Conservation (phyloP, 2,888 invertebrate species). For the Folsomia candida region DNA sequence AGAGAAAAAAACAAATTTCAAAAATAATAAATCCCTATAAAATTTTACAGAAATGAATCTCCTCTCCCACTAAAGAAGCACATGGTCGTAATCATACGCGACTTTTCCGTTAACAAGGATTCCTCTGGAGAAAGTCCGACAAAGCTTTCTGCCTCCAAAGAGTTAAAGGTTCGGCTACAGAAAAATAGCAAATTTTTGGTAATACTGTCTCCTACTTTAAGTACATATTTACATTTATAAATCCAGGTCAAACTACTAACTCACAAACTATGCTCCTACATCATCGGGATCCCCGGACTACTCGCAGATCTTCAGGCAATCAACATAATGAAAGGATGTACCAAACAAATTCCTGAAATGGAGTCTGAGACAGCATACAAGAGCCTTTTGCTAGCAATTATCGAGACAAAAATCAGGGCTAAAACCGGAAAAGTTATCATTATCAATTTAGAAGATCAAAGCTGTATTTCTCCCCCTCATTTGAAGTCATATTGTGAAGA, state of each 20-base stretch:
- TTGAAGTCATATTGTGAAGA: not conserved
- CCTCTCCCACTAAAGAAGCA: too few species aligned
- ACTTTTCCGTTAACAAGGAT: too few species aligned
- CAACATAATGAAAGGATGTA: not conserved
- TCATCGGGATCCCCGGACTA: conserved; percentile 7
- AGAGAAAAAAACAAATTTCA: too few species aligned
- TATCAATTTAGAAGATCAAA: conserved; percentile 22
- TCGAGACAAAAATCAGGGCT: conserved; percentile 11
- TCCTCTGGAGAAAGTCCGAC: too few species aligned
- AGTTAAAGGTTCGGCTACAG: not conserved
- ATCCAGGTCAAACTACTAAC: not conserved
- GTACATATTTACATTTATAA: not conserved
- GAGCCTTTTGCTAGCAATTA: conserved; percentile 3
- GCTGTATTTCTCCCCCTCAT: conserved; percentile 2
- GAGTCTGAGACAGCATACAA: not conserved
- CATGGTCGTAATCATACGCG: too few species aligned
- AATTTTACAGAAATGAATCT: too few species aligned
- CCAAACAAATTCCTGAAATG: not conserved
- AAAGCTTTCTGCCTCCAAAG: not conserved
- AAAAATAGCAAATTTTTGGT: not conserved
- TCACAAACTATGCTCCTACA: not conserved
- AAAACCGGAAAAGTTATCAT: conserved; percentile 9
- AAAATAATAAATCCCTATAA: too few species aligned
- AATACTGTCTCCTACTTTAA: not conserved
- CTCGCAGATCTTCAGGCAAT: conserved; percentile 16